Evolutionary conservation across 2,888 invertebrate genomes (phyloP).

Genomic region (Homarus gammarus): DNA sequence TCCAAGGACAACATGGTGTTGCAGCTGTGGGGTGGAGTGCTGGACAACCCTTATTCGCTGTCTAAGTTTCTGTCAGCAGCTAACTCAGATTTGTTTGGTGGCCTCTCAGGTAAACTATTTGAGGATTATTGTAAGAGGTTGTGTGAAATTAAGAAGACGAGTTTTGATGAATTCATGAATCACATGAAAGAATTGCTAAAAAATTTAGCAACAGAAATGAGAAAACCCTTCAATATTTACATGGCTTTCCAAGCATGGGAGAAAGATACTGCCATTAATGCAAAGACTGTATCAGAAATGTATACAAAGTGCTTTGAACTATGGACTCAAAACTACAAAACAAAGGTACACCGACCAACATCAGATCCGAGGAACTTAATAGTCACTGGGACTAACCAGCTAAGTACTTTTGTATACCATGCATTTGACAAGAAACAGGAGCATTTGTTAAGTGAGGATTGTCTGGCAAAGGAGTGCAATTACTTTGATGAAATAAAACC

Average conservation of each 20-base stretch:
- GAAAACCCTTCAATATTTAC: slow-evolving; percentile 45
- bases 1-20: slow-evolving; percentile 28
- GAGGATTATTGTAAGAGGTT: slow-evolving; percentile 32
- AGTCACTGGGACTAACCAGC: not conserved
- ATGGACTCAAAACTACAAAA: slow-evolving; percentile 2
- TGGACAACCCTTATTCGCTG: not conserved
- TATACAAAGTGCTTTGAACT: slow-evolving; percentile 24
- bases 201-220: slow-evolving; percentile 30
- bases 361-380: not conserved
- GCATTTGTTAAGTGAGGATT: slow-evolving; percentile 7
- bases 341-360: not conserved
- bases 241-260: not conserved
- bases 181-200: not conserved
- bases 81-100: slow-evolving; percentile 16
- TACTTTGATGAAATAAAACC: not conserved
- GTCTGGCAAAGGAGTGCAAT: not conserved
- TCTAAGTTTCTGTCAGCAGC: not conserved
- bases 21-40: slow-evolving; percentile 37
- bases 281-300: slow-evolving; percentile 47
- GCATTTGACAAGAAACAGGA: slow-evolving; percentile 2
- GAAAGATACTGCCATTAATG: not conserved
- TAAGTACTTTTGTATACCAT: slow-evolving; percentile 8
- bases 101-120: slow-evolving; percentile 24
- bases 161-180: not conserved
- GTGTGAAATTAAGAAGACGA: not conserved